These are phyloP conservation scores for Diplogasteroides magnus DNA, from an alignment of 1,140 invertebrate species.

Conservation along the genomic window DNA sequence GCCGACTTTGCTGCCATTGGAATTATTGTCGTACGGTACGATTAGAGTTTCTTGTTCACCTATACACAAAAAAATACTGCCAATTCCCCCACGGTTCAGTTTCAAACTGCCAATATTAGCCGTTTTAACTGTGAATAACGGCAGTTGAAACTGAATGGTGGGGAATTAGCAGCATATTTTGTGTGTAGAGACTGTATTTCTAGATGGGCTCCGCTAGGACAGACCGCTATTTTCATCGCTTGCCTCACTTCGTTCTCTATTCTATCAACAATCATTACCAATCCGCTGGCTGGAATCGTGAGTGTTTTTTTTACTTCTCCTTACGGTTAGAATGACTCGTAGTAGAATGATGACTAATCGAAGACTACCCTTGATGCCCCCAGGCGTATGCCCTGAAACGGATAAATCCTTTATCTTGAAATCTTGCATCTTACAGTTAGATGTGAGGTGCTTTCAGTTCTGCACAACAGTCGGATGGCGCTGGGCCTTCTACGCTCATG, in stretches of 20 bases:
- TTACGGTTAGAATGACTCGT: no score
- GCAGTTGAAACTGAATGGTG: no score
- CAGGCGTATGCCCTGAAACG: no score
- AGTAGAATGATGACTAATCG: neutral
- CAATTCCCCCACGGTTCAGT: no score
- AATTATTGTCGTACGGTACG: constrained; percentile 5
- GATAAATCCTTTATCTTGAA: no score
- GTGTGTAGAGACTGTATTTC: neutral
- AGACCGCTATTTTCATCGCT: constrained; percentile 25
- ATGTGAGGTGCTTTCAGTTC: constrained; percentile 9
- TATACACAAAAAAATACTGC: neutral
- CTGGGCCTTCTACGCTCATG: neutral
- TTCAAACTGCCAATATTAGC: no score
- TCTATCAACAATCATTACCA: constrained; percentile 23
- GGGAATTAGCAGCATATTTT: no score
- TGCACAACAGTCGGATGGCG: constrained; percentile 4
- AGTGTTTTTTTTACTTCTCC: no score
- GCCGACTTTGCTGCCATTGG: constrained; percentile 30
- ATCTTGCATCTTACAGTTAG: neutral
- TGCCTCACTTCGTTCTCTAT: constrained; percentile 22
- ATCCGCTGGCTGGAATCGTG: constrained; percentile 28
- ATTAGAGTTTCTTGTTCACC: no score
- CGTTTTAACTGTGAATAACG: no score
- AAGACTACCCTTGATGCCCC: neutral
- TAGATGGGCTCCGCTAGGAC: constrained; percentile 29